Evolutionary conservation across 2,113 vertebrate species (phyloP), one percentile per base, ranked within the genome.

Genomic region (Peromyscus polionotus): DNA sequence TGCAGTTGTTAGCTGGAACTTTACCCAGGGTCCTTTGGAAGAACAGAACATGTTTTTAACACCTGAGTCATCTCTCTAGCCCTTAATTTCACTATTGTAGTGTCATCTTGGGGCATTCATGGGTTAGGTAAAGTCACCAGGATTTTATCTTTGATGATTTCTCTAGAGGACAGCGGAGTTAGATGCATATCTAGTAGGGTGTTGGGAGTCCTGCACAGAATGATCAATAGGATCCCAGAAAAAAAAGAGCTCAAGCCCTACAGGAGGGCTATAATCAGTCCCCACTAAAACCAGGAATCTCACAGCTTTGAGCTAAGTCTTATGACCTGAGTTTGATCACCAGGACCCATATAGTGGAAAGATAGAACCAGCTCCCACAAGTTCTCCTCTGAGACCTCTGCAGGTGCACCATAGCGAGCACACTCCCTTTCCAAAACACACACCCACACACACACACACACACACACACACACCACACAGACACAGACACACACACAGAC

Each of bases 91-190:
- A 77, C 22, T 81, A n/a, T 61, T 59, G 95, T 92, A 83, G 83
- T 5, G 39, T 92, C 61, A 90, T 59, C 39, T 83, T 73, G 59
- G 83, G 45, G 75, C 8, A 85, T 67, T 94, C 85, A 89, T 48
- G 48, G 13, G 7, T 72, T 97, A 59, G 31, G 24, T 1, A 81
- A 93, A 24, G 17, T 54, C 14, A 61, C 14, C 16, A 39, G 51
- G 14, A 90, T 93, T 91, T 95, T 76, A 83, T 95, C 81, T 95
- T 80, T 65, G 59, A 80, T 12, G 26, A 77, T 4, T 84, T 31
- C 87, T 72, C 54, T 42, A 61, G 88, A 84, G 20, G 19, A 54
- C 22, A 48, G 31, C 31, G 24, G 65, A 94, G 84, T 91, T 39
- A 91, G 39, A 84, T 59, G 33, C 36, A 75, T 33, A 5, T 68